Conservation (phyloP, 2,113 vertebrate genomes). For the Hirundichthys speculiger region DNA sequence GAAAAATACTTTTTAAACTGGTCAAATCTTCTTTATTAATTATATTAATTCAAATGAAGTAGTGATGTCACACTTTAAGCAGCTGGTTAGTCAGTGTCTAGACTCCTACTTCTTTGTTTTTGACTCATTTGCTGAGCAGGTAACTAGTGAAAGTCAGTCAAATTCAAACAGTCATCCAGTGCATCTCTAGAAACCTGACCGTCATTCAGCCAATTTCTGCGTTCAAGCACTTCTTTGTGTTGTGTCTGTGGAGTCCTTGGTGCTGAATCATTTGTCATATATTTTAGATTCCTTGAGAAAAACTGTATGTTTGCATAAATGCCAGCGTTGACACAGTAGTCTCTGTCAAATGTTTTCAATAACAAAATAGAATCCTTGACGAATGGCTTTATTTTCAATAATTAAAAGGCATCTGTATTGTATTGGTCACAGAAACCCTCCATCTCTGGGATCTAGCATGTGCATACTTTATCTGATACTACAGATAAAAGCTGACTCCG, state of each 20-base stretch:
- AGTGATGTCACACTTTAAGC: not conserved
- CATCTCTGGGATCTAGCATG: not conserved
- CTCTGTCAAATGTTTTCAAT: too few relatives aligned
- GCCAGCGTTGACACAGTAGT: not conserved
- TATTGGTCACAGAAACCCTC: not conserved
- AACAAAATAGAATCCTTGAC: too few relatives aligned
- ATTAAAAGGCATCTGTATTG: not conserved
- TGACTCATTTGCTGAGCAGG: not conserved
- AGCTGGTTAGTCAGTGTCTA: slow-evolving; percentile 10
- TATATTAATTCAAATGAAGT: not conserved
- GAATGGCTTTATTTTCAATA: not conserved
- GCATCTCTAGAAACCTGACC: not conserved
- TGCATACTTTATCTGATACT: slow-evolving; percentile 1
- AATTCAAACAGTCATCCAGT: not conserved
- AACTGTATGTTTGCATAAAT: not conserved
- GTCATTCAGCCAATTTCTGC: too few relatives aligned
- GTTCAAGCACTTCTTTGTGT: not conserved
- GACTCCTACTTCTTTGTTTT: not conserved
- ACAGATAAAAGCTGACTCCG: slow-evolving; percentile 2
- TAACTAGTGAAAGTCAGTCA: slow-evolving; percentile 10
- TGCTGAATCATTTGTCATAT: not conserved
- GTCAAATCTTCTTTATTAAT: not conserved
- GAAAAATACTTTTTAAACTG: not conserved
- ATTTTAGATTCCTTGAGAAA: not conserved
- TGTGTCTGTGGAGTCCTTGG: too few relatives aligned